Conservation (phyloP, 2,888 invertebrate genomes). For the Tipula confusa region DNA sequence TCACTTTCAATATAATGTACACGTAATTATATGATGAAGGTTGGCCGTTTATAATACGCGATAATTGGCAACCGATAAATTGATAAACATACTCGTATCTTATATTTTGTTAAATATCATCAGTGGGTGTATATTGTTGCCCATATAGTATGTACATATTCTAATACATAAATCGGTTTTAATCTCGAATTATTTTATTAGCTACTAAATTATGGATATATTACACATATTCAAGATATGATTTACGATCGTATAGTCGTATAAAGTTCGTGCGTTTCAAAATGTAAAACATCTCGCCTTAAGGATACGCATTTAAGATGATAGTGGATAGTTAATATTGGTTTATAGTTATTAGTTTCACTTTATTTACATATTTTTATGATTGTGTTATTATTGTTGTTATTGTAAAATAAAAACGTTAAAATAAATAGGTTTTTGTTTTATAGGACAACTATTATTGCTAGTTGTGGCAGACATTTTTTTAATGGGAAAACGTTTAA, state of each 20-base stretch:
- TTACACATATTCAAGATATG: background rate
- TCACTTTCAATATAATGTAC: background rate
- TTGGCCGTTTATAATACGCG: background rate
- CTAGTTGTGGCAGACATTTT: too few species aligned
- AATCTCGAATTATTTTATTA: background rate
- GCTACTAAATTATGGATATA: background rate
- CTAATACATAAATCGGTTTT: background rate
- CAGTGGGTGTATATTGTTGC: background rate
- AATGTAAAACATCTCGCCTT: background rate
- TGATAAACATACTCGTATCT: background rate
- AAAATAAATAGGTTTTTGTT: background rate
- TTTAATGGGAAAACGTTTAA: too few species aligned
- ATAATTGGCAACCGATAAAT: background rate
- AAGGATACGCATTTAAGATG: background rate
- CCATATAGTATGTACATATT: background rate
- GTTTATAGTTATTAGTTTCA: background rate
- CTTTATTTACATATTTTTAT: background rate
- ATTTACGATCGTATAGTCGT: background rate
- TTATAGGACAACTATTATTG: background rate
- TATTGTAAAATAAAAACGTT: background rate
- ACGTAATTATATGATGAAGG: slow-evolving; percentile 12
- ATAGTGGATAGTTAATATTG: background rate
- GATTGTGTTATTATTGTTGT: background rate
- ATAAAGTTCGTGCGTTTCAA: background rate
- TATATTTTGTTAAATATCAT: background rate